These are phyloP conservation scores for Corbicula japonica DNA, from an alignment of 2,888 invertebrate species.

Conservation along the genomic window DNA sequence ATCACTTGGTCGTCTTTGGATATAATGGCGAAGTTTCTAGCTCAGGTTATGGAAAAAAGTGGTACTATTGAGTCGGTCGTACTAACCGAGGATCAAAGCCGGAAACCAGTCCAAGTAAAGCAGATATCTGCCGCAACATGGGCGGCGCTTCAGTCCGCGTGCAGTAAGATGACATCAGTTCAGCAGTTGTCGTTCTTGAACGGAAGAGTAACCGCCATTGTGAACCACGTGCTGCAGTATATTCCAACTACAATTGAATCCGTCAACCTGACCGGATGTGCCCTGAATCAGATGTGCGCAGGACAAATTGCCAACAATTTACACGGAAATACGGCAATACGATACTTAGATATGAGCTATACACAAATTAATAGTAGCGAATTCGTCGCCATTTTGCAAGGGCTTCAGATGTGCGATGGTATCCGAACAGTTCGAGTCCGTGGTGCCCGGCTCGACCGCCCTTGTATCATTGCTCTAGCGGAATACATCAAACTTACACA, in stretches of 20 bases:
- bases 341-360: slow-evolving; percentile 69
- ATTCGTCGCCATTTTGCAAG: slow-evolving; percentile 77
- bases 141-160: slow-evolving; percentile 78
- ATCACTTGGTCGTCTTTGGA: slow-evolving; percentile 78
- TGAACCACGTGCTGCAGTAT: slow-evolving; percentile 79
- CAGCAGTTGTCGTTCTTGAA: slow-evolving; percentile 73
- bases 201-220: slow-evolving; percentile 73
- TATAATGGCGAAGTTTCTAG: slow-evolving; percentile 76
- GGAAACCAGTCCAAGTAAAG: slow-evolving; percentile 50
- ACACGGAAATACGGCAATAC: slow-evolving; percentile 69
- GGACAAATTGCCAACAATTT: slow-evolving; percentile 75
- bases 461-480: slow-evolving; percentile 72
- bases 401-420: slow-evolving; percentile 76
- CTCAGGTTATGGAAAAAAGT: slow-evolving; percentile 64
- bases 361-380: slow-evolving; percentile 74
- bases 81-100: slow-evolving; percentile 63
- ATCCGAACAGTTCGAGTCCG: slow-evolving; percentile 94
- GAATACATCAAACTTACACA: slow-evolving; percentile 74
- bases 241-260: slow-evolving; percentile 72
- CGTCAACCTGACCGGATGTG: slow-evolving; percentile 74
- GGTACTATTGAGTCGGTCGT: slow-evolving; percentile 67
- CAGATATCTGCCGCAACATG: slow-evolving; percentile 78
- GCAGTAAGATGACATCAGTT: slow-evolving; percentile 73
- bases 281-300: slow-evolving; percentile 79
- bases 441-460: slow-evolving; percentile 94